phyloP scores from a whole-genome alignment of 2,797 vertebrate genomes.

The Lophotriccus pileatus region DNA sequence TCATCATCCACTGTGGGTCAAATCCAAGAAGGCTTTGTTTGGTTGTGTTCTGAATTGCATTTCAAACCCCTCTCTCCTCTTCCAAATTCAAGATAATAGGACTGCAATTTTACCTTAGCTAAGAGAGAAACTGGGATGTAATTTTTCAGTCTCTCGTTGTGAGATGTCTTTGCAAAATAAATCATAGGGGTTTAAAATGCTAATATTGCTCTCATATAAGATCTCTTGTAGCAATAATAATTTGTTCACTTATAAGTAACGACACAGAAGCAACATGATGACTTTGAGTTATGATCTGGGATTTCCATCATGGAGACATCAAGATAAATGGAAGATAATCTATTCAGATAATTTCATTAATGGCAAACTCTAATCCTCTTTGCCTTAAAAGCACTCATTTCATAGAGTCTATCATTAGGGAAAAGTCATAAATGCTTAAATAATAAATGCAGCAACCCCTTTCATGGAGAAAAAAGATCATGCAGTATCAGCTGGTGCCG shows the following conservation, averaged over 20 bases:
- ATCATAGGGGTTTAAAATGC: conserved; percentile 13
- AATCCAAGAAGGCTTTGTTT: neutral
- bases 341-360: conserved; percentile 59
- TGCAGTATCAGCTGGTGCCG: neutral
- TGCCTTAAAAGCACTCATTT: conserved; percentile 41
- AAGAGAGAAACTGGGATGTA: neutral
- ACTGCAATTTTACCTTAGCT: neutral
- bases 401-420: neutral
- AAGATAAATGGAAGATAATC: conserved; percentile 41
- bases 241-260: conserved; percentile 10
- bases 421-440: conserved; percentile 17
- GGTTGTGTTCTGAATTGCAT: neutral
- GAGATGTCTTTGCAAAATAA: conserved; percentile 32
- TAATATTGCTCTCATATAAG: neutral
- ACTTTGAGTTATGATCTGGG: conserved; percentile 14
- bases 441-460: neutral
- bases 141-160: neutral
- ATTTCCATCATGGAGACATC: conserved; percentile 23
- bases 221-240: conserved; percentile 2
- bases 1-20: neutral
- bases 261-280: neutral
- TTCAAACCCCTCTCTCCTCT: neutral
- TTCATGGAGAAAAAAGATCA: neutral
- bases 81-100: neutral
- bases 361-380: conserved; percentile 43